Base-by-base conservation (phyloP, 2,113 vertebrate genomes). In the Odocoileus hemionus region DNA sequence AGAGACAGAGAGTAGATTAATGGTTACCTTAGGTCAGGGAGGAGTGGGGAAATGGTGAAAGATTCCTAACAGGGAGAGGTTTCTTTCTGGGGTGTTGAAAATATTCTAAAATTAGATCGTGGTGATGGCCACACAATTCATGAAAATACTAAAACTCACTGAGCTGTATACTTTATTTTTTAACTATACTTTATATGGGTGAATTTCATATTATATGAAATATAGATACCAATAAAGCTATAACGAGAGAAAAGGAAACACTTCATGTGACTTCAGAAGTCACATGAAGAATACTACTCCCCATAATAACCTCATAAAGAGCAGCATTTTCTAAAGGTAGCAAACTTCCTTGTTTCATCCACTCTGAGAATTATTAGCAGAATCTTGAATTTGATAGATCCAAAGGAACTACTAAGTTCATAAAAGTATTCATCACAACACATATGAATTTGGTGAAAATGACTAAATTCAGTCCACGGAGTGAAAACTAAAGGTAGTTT, bases 401-500 rank as follows among this genome's bases (percentile, higher is more conserved):
- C 25, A 21, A 47, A 39, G 58, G 80, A 92, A 47, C 52, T 43
- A 58, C 36, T 54, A 54, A 45, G 26, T 30, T 96, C 52, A 96
- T 89, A 92, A 96, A 93, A 91, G 45, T 85, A 86, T 80, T 83
- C 58, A 33, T 93, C 93, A 91, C 23, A 83, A 39, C 86, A 79
- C 43, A 45, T 93, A 93, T 0, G 33, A 30, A 89, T 85, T 83
- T 30, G 67, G n/a, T 67, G 67, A 96, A 78, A 96, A 95, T 83
- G 33, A 64, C 6, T 57, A 33, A 82, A 89, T 91, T 95, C 13
- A 52, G 19, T 52, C 86, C 60, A 76, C 1, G 9, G 43, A 64
- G 86, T 86, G 60, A 43, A 94, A 96, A 86, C 15, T 96, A 93
- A 88, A 39, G 86, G 70, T 45, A 78, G 83, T 96, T 97, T 91